Evolutionary conservation across 2,113 vertebrate genomes (phyloP), one percentile per base, ranked within the genome.

Genomic region (Sphyrna mokarran): DNA sequence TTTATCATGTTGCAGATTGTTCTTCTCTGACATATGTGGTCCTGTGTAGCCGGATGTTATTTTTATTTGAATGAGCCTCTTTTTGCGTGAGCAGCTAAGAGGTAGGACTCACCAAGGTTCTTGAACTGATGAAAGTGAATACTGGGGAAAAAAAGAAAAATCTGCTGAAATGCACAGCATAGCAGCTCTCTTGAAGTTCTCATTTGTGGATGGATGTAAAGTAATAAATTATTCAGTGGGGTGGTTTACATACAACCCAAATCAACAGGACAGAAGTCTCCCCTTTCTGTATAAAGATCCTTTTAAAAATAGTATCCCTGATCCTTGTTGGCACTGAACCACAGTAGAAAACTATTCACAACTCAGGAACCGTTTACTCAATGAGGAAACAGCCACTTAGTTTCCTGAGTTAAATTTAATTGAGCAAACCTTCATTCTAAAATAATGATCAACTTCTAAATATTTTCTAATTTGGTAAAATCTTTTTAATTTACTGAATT

Each of bases 1-100:
- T 94, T 68, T 26, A 94, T 94, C n/a, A 94, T 69, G 63, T 94
- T 43, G 68, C 66, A 29, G 66, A 94, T 20, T 94, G 63, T 94
- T 70, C 37, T 43, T 1, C 40, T 70, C 20, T 94, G 91, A 94
- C 66, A 70, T 94, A 33, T 61, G 54, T 43, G 66, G 9, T 70
- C 43, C 23, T 37, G 14, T 69, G 63, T 69, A 94, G 91, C 69
- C 8, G 1, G 11, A 37, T 68, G 63, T 37, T 94, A 63, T 94
- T 40, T 94, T 40, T 33, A 68, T 94, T 68, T 68, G 18, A 22
- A 68, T 90, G 8, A 90, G 48, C 29, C 37, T 83, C 37, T 54
- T 23, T 11, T 58, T 89, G 48, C 48, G 58, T 89, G 48, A 58
- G 86, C 80, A 40, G 80, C 11, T 3, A 58, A 89, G 48, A 89